Conservation (phyloP, 2,888 invertebrate species). For the Trileptium ribeirensis region DNA sequence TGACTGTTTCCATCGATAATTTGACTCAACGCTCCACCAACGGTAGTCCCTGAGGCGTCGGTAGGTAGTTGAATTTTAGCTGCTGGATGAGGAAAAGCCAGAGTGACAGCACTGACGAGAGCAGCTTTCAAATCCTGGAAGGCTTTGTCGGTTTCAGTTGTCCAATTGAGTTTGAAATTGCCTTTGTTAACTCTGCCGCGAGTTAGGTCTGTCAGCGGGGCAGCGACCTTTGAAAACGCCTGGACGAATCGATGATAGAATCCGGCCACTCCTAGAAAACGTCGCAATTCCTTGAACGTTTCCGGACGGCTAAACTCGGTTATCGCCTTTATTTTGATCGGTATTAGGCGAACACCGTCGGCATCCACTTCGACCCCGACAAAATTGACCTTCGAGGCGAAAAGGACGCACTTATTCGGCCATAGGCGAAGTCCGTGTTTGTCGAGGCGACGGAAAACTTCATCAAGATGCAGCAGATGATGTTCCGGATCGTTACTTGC, state of each 20-base stretch:
- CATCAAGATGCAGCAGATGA: background rate
- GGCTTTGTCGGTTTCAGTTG: background rate
- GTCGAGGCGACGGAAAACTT: too few species aligned
- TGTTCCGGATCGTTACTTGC: background rate
- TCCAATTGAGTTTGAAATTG: background rate
- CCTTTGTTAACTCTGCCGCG: background rate
- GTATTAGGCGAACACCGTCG: background rate
- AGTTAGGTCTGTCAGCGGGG: slow-evolving; percentile 5
- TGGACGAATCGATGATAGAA: slow-evolving; percentile 14
- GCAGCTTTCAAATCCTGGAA: background rate
- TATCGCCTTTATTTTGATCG: background rate
- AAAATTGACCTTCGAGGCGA: slow-evolving; percentile 9
- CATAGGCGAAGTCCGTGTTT: too few species aligned
- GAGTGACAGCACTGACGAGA: background rate
- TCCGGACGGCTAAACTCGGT: slow-evolving; percentile 8
- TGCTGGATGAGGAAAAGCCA: too few species aligned
- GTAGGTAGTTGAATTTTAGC: background rate
- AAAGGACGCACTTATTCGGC: background rate
- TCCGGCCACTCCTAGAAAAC: background rate
- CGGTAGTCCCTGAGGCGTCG: background rate
- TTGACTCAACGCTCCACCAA: slow-evolving; percentile 1
- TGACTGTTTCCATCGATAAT: background rate
- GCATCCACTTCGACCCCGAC: slow-evolving; percentile 4
- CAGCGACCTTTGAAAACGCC: slow-evolving; percentile 4
- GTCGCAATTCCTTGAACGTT: background rate